Conservation (phyloP, 2,888 invertebrate genomes). For the Dolichomitus sp. region DNA sequence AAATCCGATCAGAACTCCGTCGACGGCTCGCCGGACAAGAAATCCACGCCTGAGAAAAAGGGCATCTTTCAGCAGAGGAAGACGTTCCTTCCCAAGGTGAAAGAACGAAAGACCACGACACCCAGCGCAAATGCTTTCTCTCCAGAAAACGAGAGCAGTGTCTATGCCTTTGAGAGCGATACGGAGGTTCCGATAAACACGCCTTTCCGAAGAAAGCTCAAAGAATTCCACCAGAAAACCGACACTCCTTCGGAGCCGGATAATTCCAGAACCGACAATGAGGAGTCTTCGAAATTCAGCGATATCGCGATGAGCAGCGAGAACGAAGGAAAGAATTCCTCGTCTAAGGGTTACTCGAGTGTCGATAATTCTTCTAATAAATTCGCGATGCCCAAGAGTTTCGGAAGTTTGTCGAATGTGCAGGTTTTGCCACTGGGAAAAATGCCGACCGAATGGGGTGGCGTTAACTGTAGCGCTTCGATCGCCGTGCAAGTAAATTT, state of each 20-base stretch:
- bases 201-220: slow-evolving; percentile 87
- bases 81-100: slow-evolving; percentile 88
- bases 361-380: slow-evolving; percentile 67
- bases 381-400: slow-evolving; percentile 81
- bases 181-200: slow-evolving; percentile 88
- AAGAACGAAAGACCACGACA: slow-evolving; percentile 85
- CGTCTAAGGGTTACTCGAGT: slow-evolving; percentile 10
- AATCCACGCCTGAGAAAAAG: slow-evolving; percentile 70
- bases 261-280: slow-evolving; percentile 43
- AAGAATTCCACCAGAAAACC: slow-evolving; percentile 74
- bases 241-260: slow-evolving; percentile 51
- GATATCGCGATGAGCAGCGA: slow-evolving; percentile 62
- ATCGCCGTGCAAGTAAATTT: slow-evolving; percentile 88
- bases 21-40: slow-evolving; percentile 76
- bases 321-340: slow-evolving; percentile 32
- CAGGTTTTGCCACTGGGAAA: slow-evolving; percentile 83
- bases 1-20: slow-evolving; percentile 78
- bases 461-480: slow-evolving; percentile 86
- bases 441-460: slow-evolving; percentile 83
- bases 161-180: slow-evolving; percentile 91
- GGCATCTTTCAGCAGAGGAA: slow-evolving; percentile 85
- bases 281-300: slow-evolving; percentile 52
- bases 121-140: slow-evolving; percentile 89
- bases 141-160: slow-evolving; percentile 90
- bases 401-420: slow-evolving; percentile 79